A percentile compares a stretch with the other conserved stretches of the same genome.
Evolutionary conservation across 2,888 invertebrate genomes (phyloP).

Genomic region (Himalopsyche japonica): DNA sequence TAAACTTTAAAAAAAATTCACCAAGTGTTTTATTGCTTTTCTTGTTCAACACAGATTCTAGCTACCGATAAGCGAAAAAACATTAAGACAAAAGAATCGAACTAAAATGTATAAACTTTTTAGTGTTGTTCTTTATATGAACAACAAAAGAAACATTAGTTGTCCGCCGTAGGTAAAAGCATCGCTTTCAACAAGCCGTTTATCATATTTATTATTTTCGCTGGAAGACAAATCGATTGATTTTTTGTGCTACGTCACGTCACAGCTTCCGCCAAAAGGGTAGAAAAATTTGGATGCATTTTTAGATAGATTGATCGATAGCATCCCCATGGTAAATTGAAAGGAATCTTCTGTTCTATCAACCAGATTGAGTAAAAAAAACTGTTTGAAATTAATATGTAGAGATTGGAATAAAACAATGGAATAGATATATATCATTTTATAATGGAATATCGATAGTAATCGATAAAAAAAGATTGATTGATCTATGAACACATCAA

Average conservation of each 20-base stretch:
- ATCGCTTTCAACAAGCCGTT: constrained; percentile 37
- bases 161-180: constrained; percentile 29
- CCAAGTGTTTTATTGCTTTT: neutral
- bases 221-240: constrained; percentile 38
- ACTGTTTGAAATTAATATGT: neutral
- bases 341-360: constrained; percentile 13
- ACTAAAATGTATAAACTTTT: neutral
- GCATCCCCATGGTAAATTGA: constrained; percentile 11
- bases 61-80: neutral
- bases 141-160: constrained; percentile 29
- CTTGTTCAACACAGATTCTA: neutral
- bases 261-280: constrained; percentile 40
- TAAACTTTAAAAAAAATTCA: neutral
- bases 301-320: constrained; percentile 37
- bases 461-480: neutral
- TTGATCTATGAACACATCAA: too few relatives aligned
- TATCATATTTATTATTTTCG: constrained; percentile 31
- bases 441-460: neutral
- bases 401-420: neutral
- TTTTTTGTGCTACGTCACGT: constrained; percentile 36
- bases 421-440: neutral
- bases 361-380: neutral
- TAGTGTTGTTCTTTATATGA: neutral
- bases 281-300: constrained; percentile 17
- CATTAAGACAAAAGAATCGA: neutral